phyloP scores from a whole-genome alignment of 2,888 invertebrate species.

The Cantharis rufa region DNA sequence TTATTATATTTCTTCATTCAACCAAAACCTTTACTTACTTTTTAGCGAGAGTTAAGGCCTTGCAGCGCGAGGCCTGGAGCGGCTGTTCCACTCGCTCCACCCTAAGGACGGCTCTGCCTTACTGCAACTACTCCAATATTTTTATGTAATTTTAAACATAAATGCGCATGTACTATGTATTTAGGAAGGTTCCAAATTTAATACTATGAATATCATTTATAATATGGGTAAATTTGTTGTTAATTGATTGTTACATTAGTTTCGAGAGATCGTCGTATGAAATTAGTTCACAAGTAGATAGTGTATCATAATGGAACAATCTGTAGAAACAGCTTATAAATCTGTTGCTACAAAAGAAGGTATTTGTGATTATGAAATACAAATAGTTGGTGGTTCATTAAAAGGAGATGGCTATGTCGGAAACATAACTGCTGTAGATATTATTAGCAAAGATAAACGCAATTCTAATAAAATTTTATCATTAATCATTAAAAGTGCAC shows the following conservation, averaged over 20 bases:
- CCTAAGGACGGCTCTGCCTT: no score
- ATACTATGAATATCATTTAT: no score
- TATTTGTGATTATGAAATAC: constrained; percentile 17
- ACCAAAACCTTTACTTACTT: no score
- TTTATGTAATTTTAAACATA: no score
- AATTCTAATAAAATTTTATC: constrained; percentile 21
- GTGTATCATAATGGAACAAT: background rate
- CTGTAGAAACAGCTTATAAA: background rate
- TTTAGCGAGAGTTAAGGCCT: no score
- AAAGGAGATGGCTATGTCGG: constrained; percentile 41
- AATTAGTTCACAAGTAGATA: background rate
- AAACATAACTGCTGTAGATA: constrained; percentile 34
- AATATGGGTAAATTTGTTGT: no score
- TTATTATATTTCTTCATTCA: no score
- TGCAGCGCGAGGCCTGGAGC: no score
- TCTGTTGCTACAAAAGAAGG: constrained; percentile 7
- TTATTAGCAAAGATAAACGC: constrained; percentile 21
- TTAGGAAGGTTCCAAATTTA: no score
- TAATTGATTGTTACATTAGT: background rate
- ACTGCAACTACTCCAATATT: no score
- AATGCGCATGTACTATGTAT: no score
- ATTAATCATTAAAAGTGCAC: constrained; percentile 21
- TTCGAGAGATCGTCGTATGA: background rate
- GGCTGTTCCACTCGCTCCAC: no score
- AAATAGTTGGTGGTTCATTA: constrained; percentile 24